Evolutionary conservation across 1,140 invertebrate species (phyloP), one percentile per base, ranked within the genome.

Genomic region (Cyphomyrmex costatus): DNA sequence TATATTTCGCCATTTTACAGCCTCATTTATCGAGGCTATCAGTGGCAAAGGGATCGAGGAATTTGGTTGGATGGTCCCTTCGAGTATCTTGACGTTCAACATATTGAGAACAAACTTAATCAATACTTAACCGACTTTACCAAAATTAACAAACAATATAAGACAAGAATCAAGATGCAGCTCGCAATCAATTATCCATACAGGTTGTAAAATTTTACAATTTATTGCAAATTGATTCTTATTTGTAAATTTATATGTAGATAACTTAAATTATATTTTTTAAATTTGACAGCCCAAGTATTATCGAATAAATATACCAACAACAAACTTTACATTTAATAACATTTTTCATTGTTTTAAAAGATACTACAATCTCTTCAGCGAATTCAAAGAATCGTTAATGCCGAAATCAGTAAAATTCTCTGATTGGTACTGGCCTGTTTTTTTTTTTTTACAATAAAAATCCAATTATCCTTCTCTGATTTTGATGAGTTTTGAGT

Each of bases 21-120:
- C 5, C 85, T 96, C 6, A 93, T 95, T 76, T 91, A 93, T 14
- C 88, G 93, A 10, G 95, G 96, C 2, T 93, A 96, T 60, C 95
- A 95, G 61, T 97, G 97, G 97, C 95, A 96, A 87, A 95, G 96
- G 82, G 95, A 96, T 68, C 95, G 97, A 77, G 96, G 96, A 86
- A 95, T 96, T 83, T 97, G 97, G 96, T 95, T 97, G 94, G 95
- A 97, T 88, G 97, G 97, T 2, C 95, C 96, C 16, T 97, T 97
- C 90, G 94, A 96, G 82, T 96, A 96, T 51, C 94, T 97, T 7
- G 95, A 97, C 89, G 94, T 96, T 1, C 87, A 94, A 1, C 87
- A 92, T 12, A 95, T 97, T 21, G 95, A 96, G 68, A 87, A 92
- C 16, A 95, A 95, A 84, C 95, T 96, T 0, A 94, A 94, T 5